These are phyloP conservation scores for Clarias batrachus DNA, from an alignment of 2,113 vertebrate species.

Conservation along the genomic window DNA sequence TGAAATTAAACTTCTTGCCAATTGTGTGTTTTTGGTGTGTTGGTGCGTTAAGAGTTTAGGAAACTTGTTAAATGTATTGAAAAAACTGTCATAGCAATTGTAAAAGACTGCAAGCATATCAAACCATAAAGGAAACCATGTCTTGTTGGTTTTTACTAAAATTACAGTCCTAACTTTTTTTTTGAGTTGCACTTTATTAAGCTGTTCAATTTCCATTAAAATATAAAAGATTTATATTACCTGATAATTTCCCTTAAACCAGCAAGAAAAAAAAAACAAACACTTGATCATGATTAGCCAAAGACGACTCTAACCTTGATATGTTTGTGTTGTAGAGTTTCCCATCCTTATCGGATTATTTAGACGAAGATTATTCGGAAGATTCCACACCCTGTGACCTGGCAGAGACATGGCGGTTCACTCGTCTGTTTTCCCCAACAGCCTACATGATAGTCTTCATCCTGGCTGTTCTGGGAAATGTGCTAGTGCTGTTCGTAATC, in stretches of 20 bases:
- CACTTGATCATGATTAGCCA: too few species aligned
- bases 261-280: neutral
- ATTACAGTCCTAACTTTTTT: neutral
- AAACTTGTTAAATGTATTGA: too few species aligned
- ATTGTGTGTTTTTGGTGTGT: too few species aligned
- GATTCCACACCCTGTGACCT: conserved; percentile 55
- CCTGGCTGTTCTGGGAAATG: conserved; percentile 78
- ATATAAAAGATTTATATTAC: neutral
- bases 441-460: conserved; percentile 70
- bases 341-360: neutral
- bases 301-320: neutral
- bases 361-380: too few species aligned
- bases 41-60: too few species aligned
- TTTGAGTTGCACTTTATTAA: neutral
- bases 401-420: conserved; percentile 57
- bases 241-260: neutral
- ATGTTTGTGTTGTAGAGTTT: neutral
- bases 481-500: conserved; percentile 79
- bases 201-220: neutral
- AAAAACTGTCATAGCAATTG: too few species aligned
- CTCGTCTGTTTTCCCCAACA: conserved; percentile 59
- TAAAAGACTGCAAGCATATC: neutral
- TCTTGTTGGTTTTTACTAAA: neutral
- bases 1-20: too few species aligned
- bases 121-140: neutral